Base-by-base conservation (phyloP, 2,797 vertebrate species). In the Thaleichthys pacificus region DNA sequence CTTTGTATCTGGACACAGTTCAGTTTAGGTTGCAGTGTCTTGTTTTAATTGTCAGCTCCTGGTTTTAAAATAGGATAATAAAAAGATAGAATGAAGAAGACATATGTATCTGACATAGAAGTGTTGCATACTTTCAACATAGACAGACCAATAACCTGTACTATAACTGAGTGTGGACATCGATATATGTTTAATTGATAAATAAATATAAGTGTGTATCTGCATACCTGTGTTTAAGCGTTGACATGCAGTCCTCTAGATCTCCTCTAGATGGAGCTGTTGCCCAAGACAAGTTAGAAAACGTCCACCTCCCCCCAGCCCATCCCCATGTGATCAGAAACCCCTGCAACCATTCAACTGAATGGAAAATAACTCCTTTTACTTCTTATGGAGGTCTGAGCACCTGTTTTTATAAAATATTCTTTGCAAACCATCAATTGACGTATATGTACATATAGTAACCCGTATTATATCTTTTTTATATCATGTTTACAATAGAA, bases 181-280 rank as follows among this genome's bases (percentile, higher is more conserved):
- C 19, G 17, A 56, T 56, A 14, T n/a, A 56, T 56, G 51, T 56
- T 56, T 17, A n/a, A 56, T 56, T 51, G 49, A 19, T 38, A 38
- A 4, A n/a, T 56, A 5, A 5, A 56, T 56, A 17, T 56, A 6
- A 12, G 8, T 54, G 19, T 56, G 5, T 3, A 51, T n/a, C 51
- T 56, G 51, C 9, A 9, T 56, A n/a, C 4, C 15, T n/a, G 15
- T 51, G 47, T n/a, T 56, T 17, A 5, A 56, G 51, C 8, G 3
- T n/a, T 17, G 15, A n/a, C 19, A 19, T 56, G 15, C 15, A 56
- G 19, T 17, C 62, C 7, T 75, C 35, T 68, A 24, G 1, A 15
- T 1, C 0, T 81, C 91, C 93, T 82, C 85, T 91, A 94, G 93
- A 92, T 94, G 93, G 90, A 82, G 81, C 85, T 91, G 83, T 91